Base-by-base conservation (phyloP, 2,888 invertebrate species). In the Drosophila hawaiiensis region DNA sequence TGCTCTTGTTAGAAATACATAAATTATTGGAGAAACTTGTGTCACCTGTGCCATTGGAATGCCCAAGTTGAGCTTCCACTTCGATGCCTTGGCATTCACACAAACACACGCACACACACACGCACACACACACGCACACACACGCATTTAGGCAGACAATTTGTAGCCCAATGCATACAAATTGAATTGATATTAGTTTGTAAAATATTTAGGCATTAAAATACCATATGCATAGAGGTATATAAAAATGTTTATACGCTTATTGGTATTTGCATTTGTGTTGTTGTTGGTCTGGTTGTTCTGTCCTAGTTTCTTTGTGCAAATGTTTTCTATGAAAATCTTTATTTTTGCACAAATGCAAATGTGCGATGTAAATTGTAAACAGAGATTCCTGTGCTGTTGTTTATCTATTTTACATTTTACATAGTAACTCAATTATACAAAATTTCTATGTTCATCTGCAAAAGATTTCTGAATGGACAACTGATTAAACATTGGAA, bases 151-250 rank as follows among this genome's bases (percentile, higher is more conserved):
- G n/a, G 37, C 28, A 67, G 35, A 70, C 73, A 69, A 75, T 71
- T 73, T 73, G 70, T 76, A 72, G 73, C 64, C 47, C 86, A 83
- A 84, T 84, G 84, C 80, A 84, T 86, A 86, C 84, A 84, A 84
- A 84, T 84, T 84, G 87, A 84, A 84, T 86, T 86, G 84, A 84
- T 84, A 84, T 87, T 87, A 84, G 82, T 86, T 84, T 84, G 78
- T 84, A 72, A 84, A 84, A 87, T 84, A 84, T 84, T 84, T 80
- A 84, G 76, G 87, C 82, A 71, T 73, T 74, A 70, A 63, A 80
- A 84, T 73, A 66, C 68, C 76, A 73, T 68, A 76, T 70, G 70
- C 50, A 72, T 73, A n/a, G 49, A 28, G 9, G 52, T 47, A 37
- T 49, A 37, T 54, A 54, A 54, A 54, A 65, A 25, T 50, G 25